phyloP scores from a whole-genome alignment of 2,113 vertebrate species.

The Regulus satrapa region DNA sequence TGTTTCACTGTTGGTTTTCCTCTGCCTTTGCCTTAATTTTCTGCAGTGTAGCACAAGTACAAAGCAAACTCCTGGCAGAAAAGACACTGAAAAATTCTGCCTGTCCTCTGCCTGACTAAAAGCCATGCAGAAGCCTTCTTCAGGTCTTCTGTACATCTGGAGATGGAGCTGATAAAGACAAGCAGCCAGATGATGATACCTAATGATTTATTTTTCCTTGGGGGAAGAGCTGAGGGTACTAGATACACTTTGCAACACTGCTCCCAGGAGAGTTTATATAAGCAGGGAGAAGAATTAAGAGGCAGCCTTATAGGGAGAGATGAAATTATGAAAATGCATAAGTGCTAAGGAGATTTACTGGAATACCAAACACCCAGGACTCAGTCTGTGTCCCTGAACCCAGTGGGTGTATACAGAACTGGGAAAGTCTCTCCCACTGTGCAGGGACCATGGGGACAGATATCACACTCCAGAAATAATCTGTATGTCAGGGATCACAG shows the following conservation, averaged over 20 bases:
- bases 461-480: neutral
- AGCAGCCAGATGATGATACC: neutral
- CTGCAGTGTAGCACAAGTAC: constrained; percentile 21
- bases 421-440: neutral
- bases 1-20: neutral
- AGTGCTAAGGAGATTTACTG: neutral
- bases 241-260: neutral
- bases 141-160: neutral
- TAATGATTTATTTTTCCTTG: constrained; percentile 16
- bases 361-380: neutral
- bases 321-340: neutral
- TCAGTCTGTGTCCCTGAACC: neutral
- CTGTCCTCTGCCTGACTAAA: neutral
- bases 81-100: neutral
- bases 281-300: constrained; percentile 28
- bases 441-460: accelerated
- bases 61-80: neutral
- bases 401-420: accelerated
- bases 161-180: neutral
- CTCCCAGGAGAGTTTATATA: neutral
- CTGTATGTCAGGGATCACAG: neutral
- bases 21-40: constrained; percentile 17
- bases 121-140: neutral
- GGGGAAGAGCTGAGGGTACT: neutral
- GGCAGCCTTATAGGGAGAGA: neutral